Conservation (phyloP, 2,113 vertebrate genomes). For the Phocoena phocoena region DNA sequence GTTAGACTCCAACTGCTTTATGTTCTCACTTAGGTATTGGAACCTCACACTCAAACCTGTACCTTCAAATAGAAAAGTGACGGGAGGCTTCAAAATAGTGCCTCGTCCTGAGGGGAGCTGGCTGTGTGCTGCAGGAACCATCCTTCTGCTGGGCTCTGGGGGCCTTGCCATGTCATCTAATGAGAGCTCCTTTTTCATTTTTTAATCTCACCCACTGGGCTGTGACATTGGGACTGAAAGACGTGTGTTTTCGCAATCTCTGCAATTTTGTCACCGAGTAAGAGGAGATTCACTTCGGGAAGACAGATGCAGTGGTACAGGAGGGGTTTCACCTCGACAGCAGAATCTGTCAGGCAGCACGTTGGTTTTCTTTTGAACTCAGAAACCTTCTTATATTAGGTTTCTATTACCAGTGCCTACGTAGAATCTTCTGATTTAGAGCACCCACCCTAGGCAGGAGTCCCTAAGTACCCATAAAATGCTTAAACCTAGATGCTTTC, state of each 20-base stretch:
- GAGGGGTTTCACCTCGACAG: not conserved
- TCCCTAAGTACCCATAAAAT: not conserved
- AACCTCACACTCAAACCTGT: constrained; percentile 17
- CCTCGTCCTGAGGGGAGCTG: not conserved
- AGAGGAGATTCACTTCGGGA: not conserved
- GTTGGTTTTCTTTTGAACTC: not conserved
- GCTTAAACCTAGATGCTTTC: not conserved
- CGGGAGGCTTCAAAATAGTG: constrained; percentile 9
- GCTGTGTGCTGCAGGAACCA: not conserved
- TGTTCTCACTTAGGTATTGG: constrained; percentile 53
- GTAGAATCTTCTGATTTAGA: not conserved
- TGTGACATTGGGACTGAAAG: constrained; percentile 44
- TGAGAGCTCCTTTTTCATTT: not conserved
- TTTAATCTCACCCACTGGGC: not conserved
- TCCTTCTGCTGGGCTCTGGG: not conserved
- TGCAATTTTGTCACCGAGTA: constrained; percentile 1
- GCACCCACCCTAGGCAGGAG: not conserved
- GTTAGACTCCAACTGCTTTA: constrained; percentile 53
- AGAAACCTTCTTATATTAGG: not conserved
- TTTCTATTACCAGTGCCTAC: not conserved
- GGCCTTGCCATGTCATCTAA: not conserved
- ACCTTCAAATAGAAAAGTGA: constrained; percentile 54
- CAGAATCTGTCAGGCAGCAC: not conserved
- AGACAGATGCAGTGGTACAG: not conserved
- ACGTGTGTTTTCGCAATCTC: not conserved